Evolutionary conservation across 2,888 invertebrate species (phyloP).

Genomic region (Lucinisca nassula): DNA sequence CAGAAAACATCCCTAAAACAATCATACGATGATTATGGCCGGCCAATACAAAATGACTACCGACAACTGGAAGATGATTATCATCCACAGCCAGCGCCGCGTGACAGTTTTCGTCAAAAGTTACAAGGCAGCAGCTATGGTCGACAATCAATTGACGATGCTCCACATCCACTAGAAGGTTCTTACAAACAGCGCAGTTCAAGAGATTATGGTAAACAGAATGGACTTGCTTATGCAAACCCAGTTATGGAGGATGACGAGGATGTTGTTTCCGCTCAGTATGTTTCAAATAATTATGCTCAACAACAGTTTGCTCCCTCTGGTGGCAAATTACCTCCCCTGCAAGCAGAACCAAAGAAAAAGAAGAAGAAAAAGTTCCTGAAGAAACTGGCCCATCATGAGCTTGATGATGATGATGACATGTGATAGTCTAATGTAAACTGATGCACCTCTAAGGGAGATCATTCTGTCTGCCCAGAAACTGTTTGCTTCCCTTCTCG

Average conservation of each 20-base stretch:
- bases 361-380: constrained; percentile 77
- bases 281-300: constrained; percentile 37
- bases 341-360: constrained; percentile 37
- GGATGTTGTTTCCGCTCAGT: constrained; percentile 59
- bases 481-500: too few relatives aligned
- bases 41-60: background rate
- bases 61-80: background rate
- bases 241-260: constrained; percentile 59
- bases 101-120: background rate
- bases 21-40: background rate
- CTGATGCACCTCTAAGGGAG: background rate
- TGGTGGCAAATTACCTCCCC: constrained; percentile 62
- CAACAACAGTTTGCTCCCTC: constrained; percentile 19
- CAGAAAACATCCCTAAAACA: background rate
- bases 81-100: background rate
- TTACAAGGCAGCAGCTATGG: background rate
- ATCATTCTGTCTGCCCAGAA: too few relatives aligned
- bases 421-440: background rate
- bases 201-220: constrained; percentile 23
- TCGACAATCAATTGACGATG: constrained; percentile 16
- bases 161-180: constrained; percentile 11
- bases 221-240: constrained; percentile 52
- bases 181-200: constrained; percentile 9
- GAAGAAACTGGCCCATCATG: constrained; percentile 63
- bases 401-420: constrained; percentile 55